Conservation (phyloP, 2,888 invertebrate species). For the Spisula subtruncata region DNA sequence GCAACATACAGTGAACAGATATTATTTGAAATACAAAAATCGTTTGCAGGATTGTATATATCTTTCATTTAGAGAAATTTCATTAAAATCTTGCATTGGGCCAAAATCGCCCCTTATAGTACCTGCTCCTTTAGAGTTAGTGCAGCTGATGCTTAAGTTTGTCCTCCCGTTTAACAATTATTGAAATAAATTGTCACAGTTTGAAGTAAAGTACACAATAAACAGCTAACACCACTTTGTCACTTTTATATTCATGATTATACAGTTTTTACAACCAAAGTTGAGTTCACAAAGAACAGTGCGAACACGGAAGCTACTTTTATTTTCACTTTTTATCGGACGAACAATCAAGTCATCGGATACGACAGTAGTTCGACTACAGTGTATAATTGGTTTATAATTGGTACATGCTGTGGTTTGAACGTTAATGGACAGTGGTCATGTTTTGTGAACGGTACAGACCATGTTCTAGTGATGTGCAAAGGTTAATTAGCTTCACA, state of each 20-base stretch:
- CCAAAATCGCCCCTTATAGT: too few relatives aligned
- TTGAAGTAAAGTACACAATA: neutral
- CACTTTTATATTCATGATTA: neutral
- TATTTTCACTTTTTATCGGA: conserved; percentile 1
- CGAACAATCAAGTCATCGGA: neutral
- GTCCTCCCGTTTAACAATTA: neutral
- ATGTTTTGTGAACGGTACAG: neutral
- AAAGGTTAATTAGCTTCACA: neutral
- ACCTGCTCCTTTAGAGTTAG: too few relatives aligned
- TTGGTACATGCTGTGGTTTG: neutral
- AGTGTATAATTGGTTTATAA: neutral
- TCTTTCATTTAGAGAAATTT: too few relatives aligned
- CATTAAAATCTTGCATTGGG: too few relatives aligned
- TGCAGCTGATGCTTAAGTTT: too few relatives aligned
- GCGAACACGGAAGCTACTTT: conserved; percentile 1
- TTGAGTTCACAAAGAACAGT: neutral
- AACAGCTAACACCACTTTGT: neutral
- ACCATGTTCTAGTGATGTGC: neutral
- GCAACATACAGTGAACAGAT: too few relatives aligned
- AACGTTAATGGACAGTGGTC: neutral
- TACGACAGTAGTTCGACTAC: neutral
- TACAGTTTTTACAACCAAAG: neutral
- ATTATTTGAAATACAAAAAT: too few relatives aligned
- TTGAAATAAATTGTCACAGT: neutral
- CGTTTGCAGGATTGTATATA: too few relatives aligned